A percentile compares a stretch with the other conserved stretches of the same genome.
Evolutionary conservation across 2,797 vertebrate genomes (phyloP).

Genomic region (Trichosurus vulpecula): DNA sequence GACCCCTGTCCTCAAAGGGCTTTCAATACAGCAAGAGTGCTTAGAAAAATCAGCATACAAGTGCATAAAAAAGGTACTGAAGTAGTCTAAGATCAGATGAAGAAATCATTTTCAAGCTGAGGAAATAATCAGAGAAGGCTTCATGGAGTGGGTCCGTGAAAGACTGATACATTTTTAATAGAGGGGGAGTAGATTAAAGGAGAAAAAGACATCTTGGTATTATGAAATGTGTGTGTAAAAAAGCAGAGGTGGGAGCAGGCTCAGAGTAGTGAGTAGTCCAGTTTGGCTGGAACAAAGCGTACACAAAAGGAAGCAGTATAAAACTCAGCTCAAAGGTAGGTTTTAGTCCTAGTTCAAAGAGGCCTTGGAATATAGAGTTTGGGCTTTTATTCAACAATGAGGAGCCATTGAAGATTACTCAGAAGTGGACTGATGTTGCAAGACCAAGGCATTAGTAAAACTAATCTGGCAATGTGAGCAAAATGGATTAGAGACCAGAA

Average conservation of each 20-base stretch:
- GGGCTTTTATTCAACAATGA: background rate
- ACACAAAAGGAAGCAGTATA: background rate
- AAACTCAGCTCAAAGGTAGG: background rate
- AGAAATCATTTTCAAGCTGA: background rate
- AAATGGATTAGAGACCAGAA: background rate
- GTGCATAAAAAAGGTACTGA: background rate
- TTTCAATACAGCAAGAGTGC: background rate
- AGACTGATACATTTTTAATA: background rate
- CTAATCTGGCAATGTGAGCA: background rate
- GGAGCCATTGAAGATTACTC: background rate
- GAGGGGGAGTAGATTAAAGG: background rate
- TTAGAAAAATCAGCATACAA: background rate
- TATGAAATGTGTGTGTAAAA: background rate
- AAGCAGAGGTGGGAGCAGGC: background rate
- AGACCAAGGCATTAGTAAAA: background rate
- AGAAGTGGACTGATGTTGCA: background rate
- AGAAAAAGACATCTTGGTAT: background rate
- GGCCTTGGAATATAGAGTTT: background rate
- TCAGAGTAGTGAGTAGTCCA: background rate
- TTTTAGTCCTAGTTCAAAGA: background rate
- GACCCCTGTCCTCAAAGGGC: background rate
- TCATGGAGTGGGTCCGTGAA: background rate
- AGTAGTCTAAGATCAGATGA: background rate
- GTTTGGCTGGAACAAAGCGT: background rate
- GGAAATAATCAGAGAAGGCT: conserved; percentile 2